phyloP scores from a whole-genome alignment of 1,140 invertebrate species.

The Archivesica marissinica region DNA sequence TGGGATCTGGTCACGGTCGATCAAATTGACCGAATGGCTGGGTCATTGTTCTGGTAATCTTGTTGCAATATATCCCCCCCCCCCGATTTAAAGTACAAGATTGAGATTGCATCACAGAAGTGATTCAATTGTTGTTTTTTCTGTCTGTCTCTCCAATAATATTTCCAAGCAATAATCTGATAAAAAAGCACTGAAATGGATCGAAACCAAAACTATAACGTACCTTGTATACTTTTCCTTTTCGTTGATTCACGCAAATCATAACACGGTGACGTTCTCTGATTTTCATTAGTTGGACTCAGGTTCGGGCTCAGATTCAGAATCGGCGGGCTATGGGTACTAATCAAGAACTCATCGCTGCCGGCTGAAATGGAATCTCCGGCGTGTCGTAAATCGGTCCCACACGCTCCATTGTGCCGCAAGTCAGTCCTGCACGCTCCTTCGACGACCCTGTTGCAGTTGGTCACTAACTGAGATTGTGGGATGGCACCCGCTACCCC shows the following conservation, averaged over 20 bases:
- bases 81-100: too few species aligned
- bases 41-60: too few species aligned
- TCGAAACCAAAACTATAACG: background rate
- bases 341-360: conserved; percentile 70
- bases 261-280: conserved; percentile 81
- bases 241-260: conserved; percentile 81
- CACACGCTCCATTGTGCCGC: conserved; percentile 23
- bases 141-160: too few species aligned
- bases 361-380: conserved; percentile 1
- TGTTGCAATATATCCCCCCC: too few species aligned
- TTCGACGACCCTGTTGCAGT: conserved; percentile 63
- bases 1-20: too few species aligned
- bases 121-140: too few species aligned
- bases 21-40: too few species aligned
- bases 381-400: conserved; percentile 7
- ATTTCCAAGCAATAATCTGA: too few species aligned
- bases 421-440: conserved; percentile 35
- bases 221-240: conserved; percentile 78
- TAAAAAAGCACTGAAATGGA: too few species aligned
- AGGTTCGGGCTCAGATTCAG: conserved; percentile 83
- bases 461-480: conserved; percentile 70
- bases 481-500: conserved; percentile 59
- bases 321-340: conserved; percentile 83
- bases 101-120: too few species aligned
- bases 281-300: conserved; percentile 75